Conservation (phyloP, 2,113 vertebrate species). For the Brachirus orientalis region DNA sequence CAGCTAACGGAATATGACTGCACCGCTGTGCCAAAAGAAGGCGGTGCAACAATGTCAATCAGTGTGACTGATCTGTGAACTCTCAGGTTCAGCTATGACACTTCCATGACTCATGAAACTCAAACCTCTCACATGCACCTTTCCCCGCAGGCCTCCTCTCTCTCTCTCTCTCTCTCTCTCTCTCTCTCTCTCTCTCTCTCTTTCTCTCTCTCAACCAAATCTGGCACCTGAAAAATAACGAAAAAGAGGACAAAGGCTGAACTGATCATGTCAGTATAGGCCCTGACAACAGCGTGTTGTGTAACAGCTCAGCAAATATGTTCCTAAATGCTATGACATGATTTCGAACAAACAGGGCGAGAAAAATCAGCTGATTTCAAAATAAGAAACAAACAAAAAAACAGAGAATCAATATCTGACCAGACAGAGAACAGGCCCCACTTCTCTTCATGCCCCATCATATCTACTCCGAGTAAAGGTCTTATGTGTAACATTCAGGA, state of each 20-base stretch:
- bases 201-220: constrained; percentile 35
- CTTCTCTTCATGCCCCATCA: too few species aligned
- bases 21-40: too few species aligned
- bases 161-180: not conserved
- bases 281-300: not conserved
- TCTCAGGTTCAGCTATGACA: constrained; percentile 69
- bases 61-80: constrained; percentile 76
- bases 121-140: constrained; percentile 59
- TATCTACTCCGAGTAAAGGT: too few species aligned
- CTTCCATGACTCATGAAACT: constrained; percentile 71
- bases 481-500: too few species aligned
- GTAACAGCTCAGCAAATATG: not conserved
- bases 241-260: not conserved
- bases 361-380: not conserved
- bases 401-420: too few species aligned
- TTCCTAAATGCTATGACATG: not conserved
- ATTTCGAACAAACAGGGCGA: not conserved
- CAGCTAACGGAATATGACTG: not conserved
- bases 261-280: not conserved
- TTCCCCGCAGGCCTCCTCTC: constrained; percentile 44
- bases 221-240: constrained; percentile 10
- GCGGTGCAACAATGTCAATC: constrained; percentile 48
- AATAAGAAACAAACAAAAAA: too few species aligned
- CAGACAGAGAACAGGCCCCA: too few species aligned
- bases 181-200: not conserved